Evolutionary conservation across 2,797 vertebrate species (phyloP), one percentile per base, ranked within the genome.

Genomic region (Emydoidea blandingii): DNA sequence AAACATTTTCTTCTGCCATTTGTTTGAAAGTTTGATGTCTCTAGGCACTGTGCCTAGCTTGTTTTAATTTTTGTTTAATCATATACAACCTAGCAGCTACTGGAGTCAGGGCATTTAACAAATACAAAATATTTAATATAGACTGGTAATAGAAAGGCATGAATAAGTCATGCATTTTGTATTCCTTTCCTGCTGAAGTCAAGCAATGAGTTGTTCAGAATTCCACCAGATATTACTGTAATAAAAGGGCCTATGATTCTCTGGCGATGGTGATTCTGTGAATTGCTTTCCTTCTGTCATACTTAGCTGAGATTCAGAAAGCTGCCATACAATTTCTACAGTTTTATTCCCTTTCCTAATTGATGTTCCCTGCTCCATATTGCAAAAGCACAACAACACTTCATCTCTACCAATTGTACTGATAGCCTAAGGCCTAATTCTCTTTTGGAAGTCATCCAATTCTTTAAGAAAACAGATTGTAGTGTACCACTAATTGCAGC

Each of bases 401-500:
- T 93, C 62, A 95, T 87, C 80, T 87, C 80, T 62, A 96, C 83
- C 79, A 86, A 93, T 44, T 62, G 44, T 56, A 96, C 31, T 80
- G 92, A 91, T 94, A 87, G 82, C 78, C 37, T 76, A 44, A 80
- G 83, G 92, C 41, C 86, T 94, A 23, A 44, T 96, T 87, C 79
- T 19, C 23, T 79, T 82, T 47, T 97, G 96, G 96, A 96, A 90
- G 79, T 53, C 14, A 95, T 96, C 94, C 96, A 97, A 6, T 2
- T 72, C 59, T 79, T 97, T 87, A 88, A 95, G 83, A 92, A 92
- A 92, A 83, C 65, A 94, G 93, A 97, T 50, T 96, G 93, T 86
- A 95, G 89, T 76, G 87, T 62, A 96, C 84, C 74, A 93, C 85
- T 97, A 97, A 97, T 94, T 96, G 91, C 79, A 94, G 94, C 94